Evolutionary conservation across 2,797 vertebrate genomes (phyloP), one percentile per base, ranked within the genome.

Genomic region (Bradypus variegatus): DNA sequence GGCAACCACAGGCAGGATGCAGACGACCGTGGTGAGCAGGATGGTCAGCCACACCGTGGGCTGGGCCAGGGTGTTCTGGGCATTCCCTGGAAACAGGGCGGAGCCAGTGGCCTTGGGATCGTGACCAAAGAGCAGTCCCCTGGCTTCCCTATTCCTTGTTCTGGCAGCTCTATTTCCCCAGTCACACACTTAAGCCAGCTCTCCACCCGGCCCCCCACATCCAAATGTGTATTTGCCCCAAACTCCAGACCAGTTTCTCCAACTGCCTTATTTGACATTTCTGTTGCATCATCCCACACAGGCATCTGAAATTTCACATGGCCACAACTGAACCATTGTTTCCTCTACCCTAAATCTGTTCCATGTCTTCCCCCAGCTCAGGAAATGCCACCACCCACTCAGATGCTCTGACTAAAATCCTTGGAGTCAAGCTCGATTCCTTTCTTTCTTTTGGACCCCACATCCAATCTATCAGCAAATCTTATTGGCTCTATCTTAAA

Each of bases 21-120:
- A 99, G 89, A 99, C 98, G 18, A 98, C 98, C 0, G 98, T 98
- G 79, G 98, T 98, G 93, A 99, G 97, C 36, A 97, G 97, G n/a
- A 99, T 99, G 95, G 98, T 99, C 91, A 99, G 97, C 99, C 99
- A 99, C 94, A 99, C 98, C 0, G 98, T 97, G 2, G 98, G 99
- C 95, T 99, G 98, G 88, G 97, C 97, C 92, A 99, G 96, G 0
- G 98, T 99, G 97, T 98, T 99, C 97, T 98, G 98, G 0, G 98
- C 98, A 0, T 98, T 98, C 67, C 98, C 99, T 99, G 96, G 5
- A 36, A 23, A 31, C 0, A 2, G 1, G 55, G 4, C 55, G 89
- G 0, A 64, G 67, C 18, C 7, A 1, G 65, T 1, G 41, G 65
- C 41, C 70, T 53, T 3, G n/a, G 60, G 2, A 27, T 21, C 0